These are phyloP conservation scores for Drosophila longiperda DNA, from an alignment of 2,888 invertebrate genomes.

Conservation along the genomic window DNA sequence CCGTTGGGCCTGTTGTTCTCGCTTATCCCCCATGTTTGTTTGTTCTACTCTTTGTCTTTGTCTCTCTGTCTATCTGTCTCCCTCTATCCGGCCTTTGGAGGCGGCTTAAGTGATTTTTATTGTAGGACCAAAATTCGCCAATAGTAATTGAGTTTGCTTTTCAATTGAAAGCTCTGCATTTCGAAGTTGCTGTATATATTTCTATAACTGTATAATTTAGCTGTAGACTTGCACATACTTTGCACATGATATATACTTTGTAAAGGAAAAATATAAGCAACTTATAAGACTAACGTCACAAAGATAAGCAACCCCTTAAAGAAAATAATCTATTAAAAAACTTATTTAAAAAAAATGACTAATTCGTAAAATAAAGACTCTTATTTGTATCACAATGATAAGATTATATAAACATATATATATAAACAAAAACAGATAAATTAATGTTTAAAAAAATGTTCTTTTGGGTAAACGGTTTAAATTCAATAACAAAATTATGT, in stretches of 20 bases:
- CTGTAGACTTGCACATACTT: neutral
- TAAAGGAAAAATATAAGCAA: neutral
- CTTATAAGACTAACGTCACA: neutral
- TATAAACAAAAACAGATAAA: neutral
- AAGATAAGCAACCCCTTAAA: neutral
- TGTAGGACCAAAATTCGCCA: constrained; percentile 4
- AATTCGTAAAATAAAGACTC: neutral
- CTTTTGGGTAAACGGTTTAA: too few relatives aligned
- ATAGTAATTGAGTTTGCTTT: constrained; percentile 38
- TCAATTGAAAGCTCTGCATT: constrained; percentile 21
- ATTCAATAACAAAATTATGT: neutral
- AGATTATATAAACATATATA: neutral
- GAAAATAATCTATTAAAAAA: neutral
- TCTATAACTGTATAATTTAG: neutral
- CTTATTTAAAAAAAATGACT: neutral
- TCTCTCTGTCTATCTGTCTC: neutral
- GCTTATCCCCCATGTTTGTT: constrained; percentile 40
- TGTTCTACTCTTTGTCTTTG: constrained; percentile 22
- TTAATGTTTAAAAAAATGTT: neutral
- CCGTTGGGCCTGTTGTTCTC: constrained; percentile 2
- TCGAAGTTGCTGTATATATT: neutral
- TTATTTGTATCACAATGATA: neutral
- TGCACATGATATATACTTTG: neutral
- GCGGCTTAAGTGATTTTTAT: constrained; percentile 51
- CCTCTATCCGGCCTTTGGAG: neutral